Evolutionary conservation across 2,797 vertebrate genomes (phyloP).

Genomic region (Chaetophractus vellerosus): DNA sequence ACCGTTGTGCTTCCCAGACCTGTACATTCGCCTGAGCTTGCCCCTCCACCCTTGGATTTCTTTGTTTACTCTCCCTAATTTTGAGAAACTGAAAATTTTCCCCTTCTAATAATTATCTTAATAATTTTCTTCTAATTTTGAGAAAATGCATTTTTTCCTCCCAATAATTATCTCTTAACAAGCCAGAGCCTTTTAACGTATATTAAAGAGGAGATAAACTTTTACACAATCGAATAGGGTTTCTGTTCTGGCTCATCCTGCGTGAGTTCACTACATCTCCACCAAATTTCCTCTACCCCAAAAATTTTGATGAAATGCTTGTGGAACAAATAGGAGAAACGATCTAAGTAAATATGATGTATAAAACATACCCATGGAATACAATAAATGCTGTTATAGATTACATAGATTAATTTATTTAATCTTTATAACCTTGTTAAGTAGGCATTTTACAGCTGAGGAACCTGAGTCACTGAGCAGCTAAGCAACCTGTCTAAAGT

Average conservation of each 20-base stretch:
- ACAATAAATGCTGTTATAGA: neutral
- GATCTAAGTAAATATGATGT: neutral
- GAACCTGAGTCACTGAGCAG: neutral
- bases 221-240: neutral
- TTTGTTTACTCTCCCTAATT: neutral
- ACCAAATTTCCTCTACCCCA: neutral
- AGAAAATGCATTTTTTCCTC: neutral
- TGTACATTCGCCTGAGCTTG: neutral
- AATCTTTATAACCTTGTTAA: neutral
- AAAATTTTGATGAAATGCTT: neutral
- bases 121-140: slow-evolving; percentile 25
- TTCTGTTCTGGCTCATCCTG: neutral
- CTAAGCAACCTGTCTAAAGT: neutral
- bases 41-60: neutral
- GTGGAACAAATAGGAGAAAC: neutral
- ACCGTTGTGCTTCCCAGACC: neutral
- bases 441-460: neutral
- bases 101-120: neutral
- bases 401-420: neutral
- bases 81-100: slow-evolving; percentile 14
- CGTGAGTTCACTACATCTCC: neutral
- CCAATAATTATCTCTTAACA: neutral
- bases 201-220: neutral
- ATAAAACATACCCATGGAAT: neutral
- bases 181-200: neutral